Percentiles rank a stretch among this genome's conserved stretches.
Evolutionary conservation across 1,140 invertebrate genomes (phyloP).

Genomic region (Aphelinus certus): DNA sequence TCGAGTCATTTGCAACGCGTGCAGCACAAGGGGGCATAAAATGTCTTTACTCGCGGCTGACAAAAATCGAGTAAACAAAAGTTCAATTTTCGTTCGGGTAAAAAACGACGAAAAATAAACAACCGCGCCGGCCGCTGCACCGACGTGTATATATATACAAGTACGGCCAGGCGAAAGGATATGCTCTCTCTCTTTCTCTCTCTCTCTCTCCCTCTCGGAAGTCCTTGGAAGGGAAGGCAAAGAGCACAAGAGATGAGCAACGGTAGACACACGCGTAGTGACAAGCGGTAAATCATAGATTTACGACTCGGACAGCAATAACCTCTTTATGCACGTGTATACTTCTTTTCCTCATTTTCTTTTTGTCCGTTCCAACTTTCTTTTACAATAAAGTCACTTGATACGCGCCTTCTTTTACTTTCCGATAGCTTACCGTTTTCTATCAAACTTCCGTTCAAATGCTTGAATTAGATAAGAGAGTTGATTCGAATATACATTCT

Average conservation of each 20-base stretch:
- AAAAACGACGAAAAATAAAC: too few relatives aligned
- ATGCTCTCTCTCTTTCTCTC: too few relatives aligned
- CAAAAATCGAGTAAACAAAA: slow-evolving; percentile 17
- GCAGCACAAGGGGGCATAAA: background rate
- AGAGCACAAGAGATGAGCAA: too few relatives aligned
- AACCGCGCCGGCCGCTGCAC: too few relatives aligned
- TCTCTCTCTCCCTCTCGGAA: too few relatives aligned
- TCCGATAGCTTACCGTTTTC: background rate
- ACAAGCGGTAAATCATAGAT: slow-evolving; percentile 61
- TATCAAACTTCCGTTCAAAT: too few relatives aligned
- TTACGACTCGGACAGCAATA: slow-evolving; percentile 47
- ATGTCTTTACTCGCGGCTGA: background rate
- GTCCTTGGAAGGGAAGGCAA: too few relatives aligned
- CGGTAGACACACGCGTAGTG: too few relatives aligned
- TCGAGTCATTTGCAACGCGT: background rate
- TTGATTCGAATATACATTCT: too few relatives aligned
- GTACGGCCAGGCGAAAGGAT: too few relatives aligned
- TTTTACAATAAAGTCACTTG: background rate
- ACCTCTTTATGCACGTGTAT: slow-evolving; percentile 52
- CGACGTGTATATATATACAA: too few relatives aligned
- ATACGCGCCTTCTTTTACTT: background rate
- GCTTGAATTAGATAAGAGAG: too few relatives aligned
- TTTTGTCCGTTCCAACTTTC: slow-evolving; percentile 1
- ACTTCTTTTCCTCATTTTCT: slow-evolving; percentile 22
- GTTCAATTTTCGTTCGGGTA: slow-evolving; percentile 13